A percentile compares a stretch with the other conserved stretches of the same genome.
phyloP scores from a whole-genome alignment of 2,888 invertebrate species.

The Tineola bisselliella region DNA sequence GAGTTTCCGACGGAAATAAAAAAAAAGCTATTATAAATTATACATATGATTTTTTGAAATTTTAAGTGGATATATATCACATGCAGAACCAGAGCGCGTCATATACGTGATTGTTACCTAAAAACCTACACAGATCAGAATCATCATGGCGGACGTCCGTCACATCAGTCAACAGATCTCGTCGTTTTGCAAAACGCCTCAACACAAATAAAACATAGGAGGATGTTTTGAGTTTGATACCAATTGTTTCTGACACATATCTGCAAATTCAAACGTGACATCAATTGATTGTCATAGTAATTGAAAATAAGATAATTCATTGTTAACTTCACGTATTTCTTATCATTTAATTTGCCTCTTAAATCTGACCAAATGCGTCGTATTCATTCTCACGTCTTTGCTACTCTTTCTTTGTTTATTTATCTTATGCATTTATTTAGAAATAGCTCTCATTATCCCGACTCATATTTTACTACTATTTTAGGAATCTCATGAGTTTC shows the following conservation, averaged over 20 bases:
- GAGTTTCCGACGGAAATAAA: background rate
- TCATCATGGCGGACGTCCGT: conserved; percentile 1
- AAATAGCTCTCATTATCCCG: too few species aligned
- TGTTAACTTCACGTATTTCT: too few species aligned
- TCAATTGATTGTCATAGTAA: too few species aligned
- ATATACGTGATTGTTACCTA: background rate
- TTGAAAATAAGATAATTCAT: too few species aligned
- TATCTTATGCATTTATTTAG: too few species aligned
- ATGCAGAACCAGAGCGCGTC: conserved; percentile 6
- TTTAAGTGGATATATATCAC: background rate
- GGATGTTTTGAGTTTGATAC: background rate
- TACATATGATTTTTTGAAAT: too few species aligned
- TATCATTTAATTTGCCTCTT: too few species aligned
- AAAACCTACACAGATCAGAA: background rate
- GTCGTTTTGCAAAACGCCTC: conserved; percentile 1
- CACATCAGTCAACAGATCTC: conserved; percentile 6
- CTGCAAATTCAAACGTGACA: background rate
- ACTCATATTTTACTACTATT: too few species aligned
- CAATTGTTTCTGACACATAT: background rate
- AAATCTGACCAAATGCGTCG: too few species aligned
- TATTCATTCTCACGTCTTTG: too few species aligned
- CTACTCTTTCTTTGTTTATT: too few species aligned
- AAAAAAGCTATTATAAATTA: background rate
- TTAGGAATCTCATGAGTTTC: too few species aligned
- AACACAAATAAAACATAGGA: background rate